Base-by-base conservation (phyloP, 2,888 invertebrate species). In the Panopea generosa region DNA sequence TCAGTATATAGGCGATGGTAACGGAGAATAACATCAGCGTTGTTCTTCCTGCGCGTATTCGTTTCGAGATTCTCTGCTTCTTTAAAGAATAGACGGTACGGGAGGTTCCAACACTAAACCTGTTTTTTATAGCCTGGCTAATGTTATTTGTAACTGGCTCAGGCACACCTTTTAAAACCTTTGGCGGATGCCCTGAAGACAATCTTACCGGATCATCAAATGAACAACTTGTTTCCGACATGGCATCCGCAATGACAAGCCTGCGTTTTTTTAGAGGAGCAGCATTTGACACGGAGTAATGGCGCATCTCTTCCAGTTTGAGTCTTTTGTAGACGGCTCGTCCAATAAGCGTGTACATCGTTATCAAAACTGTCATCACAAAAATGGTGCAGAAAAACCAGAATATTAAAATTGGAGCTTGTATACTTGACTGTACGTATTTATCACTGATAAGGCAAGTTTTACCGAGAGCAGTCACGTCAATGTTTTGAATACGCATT, bases 1-100 rank as follows among this genome's bases (percentile, higher is more conserved):
- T 79, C 11, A 81, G 20, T 7, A 81, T 59, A 56, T 81, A 83
- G 2, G 81, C 83, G 11, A 78, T 74, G 2, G 83, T 83, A 1
- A 83, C 76, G 2, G 72, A 69, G 43, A 81, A 76, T 24, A 83
- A 33, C 83, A 81, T 81, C 20, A 83, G 7, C 1, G 83, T 83
- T 22, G 83, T 81, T 49, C 74, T 65, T 24, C 81, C 81, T 29
- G 77, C 73, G 7, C 76, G 71, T 45, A 76, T 80, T 7, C 80
- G 67, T 24, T 43, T 65, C 9, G 74, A 47, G 6, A 60, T 33
- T 29, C 47, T 63, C 14, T 72, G 47, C 26, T 26, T 57, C 14
- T 61, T 63, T 27, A 80, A 26, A 2, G 68, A 52, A 26, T 55
- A 72, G n/a, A 62, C 61, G 2, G 69, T 69, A 18, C 52, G 59